Base-by-base conservation (phyloP, 2,888 invertebrate species). In the Perizoma affinitatum region DNA sequence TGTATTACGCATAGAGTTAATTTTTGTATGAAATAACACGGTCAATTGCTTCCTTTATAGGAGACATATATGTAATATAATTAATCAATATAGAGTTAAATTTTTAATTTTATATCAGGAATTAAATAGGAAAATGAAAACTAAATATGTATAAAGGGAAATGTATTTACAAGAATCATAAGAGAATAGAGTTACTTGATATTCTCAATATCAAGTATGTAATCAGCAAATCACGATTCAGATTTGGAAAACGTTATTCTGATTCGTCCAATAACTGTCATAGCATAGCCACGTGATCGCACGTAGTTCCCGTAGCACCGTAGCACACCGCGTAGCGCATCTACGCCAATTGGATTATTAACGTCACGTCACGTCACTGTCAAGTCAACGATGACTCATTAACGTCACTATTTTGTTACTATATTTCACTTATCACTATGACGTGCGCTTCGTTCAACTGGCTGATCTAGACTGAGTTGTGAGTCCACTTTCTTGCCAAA, bases 381-480 rank as follows among this genome's bases (percentile, higher is more conserved):
- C 73, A 70, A 73, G 73, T 70, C 64, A 65, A 22, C 56, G 22
- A 38, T 7, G 7, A 1, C 6, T 66, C 52, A 71, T 67, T 65
- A 68, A 66, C 72, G 73, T 75, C 74, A 74, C 65, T 63, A 43
- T 51, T 55, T 54, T 67, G 57, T 71, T 67, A 42, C 61, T 59
- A 67, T 68, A 58, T 58, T 59, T 60, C 64, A 69, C 66, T 71
- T 73, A 72, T 76, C 72, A 72, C 70, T 79, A 78, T 67, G 69
- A 85, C 88, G 87, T 87, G 88, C 82, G 83, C 79, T 74, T 79
- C 74, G 77, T 74, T 65, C 83, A 80, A 73, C 79, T 80, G 85
- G 75, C 82, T 78, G 84, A 79, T 85, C 83, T 85, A 84, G 83
- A 88, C 86, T 89, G 87, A 84, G 79, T 83, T 82, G 77, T 78